Evolutionary conservation across 2,113 vertebrate genomes (phyloP).

Genomic region (Hepsetus odoe): DNA sequence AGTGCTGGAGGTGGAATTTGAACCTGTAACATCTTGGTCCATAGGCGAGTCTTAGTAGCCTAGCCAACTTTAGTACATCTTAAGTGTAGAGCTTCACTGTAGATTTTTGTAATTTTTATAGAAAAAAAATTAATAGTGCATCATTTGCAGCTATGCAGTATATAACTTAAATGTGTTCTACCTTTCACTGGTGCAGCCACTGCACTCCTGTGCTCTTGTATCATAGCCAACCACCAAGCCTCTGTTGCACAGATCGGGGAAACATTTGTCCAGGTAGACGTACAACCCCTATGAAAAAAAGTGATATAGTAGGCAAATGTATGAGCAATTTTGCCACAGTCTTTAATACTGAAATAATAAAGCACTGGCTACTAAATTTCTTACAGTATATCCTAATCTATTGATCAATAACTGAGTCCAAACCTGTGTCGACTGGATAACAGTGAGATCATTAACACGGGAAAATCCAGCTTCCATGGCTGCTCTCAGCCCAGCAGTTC

Average conservation of each 20-base stretch:
- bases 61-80: too few species aligned
- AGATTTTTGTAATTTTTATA: too few species aligned
- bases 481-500: slow-evolving; percentile 89
- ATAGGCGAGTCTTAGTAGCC: too few species aligned
- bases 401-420: slow-evolving; percentile 35
- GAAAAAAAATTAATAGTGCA: too few species aligned
- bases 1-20: too few species aligned
- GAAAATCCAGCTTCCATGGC: slow-evolving; percentile 93
- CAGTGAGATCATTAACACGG: slow-evolving; percentile 93
- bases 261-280: slow-evolving; percentile 83
- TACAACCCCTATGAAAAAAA: slow-evolving; percentile 84
- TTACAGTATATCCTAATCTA: too few species aligned
- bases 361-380: too few species aligned
- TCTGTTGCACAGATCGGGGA: slow-evolving; percentile 82
- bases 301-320: background rate
- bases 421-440: slow-evolving; percentile 95
- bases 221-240: slow-evolving; percentile 94
- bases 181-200: slow-evolving; percentile 92
- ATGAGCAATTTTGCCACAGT: too few species aligned
- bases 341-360: too few species aligned
- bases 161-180: slow-evolving; percentile 54
- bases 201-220: slow-evolving; percentile 87
- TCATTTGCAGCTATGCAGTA: too few species aligned
- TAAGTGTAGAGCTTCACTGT: too few species aligned
- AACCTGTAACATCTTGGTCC: too few species aligned